Conservation (phyloP, 2,797 vertebrate genomes). For the Gouania willdenowi region DNA sequence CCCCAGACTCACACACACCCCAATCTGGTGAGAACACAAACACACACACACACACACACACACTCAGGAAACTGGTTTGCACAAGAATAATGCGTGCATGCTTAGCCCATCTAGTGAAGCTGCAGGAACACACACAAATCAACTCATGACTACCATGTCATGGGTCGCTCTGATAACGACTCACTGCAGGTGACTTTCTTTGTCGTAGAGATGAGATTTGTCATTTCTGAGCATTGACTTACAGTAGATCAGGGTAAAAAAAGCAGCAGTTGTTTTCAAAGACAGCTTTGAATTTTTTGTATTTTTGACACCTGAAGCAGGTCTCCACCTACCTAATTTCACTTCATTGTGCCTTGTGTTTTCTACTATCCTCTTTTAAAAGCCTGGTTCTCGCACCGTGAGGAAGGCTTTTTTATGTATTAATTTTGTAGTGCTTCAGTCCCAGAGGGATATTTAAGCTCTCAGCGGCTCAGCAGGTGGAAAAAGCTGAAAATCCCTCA, state of each 20-base stretch:
- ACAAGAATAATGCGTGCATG: conserved; percentile 49
- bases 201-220: conserved; percentile 46
- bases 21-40: conserved; percentile 51
- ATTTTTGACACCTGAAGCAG: conserved; percentile 5
- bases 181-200: conserved; percentile 29
- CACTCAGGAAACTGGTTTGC: conserved; percentile 26
- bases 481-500: conserved; percentile 4
- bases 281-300: conserved; percentile 13
- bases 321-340: conserved; percentile 7
- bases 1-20: conserved; percentile 49
- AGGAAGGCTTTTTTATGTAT: neutral
- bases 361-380: conserved; percentile 15
- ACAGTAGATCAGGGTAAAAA: neutral
- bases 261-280: conserved; percentile 27
- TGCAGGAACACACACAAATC: conserved; percentile 66
- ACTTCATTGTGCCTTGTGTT: conserved; percentile 6
- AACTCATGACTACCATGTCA: conserved; percentile 70
- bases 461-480: neutral
- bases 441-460: neutral
- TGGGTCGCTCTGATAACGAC: too few species aligned
- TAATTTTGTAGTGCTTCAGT: conserved; percentile 6
- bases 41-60: conserved; percentile 1
- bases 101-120: conserved; percentile 49
- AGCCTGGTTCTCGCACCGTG: conserved; percentile 5
- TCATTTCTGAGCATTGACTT: conserved; percentile 29